Evolutionary conservation across 1,140 invertebrate species (phyloP), one percentile per base, ranked within the genome.

Genomic region (Cyrtorhinus lividipennis): DNA sequence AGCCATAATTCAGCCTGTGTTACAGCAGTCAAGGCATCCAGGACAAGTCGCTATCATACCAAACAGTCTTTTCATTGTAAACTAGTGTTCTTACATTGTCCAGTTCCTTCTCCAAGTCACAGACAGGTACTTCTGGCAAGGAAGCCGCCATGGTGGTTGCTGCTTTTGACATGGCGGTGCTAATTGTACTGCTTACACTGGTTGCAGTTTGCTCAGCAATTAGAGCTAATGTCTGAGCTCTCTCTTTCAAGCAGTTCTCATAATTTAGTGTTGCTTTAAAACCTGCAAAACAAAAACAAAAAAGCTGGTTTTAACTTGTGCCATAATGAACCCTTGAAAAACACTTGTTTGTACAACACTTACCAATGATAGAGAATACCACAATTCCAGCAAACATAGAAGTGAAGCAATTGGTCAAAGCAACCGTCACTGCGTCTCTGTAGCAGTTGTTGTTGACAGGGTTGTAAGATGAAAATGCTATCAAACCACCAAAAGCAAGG

Each of bases 301-400:
- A n/a, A n/a, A n/a, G n/a, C n/a, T n/a, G 38, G n/a, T 45, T n/a
- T 45, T 10, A 45, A 45, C n/a, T n/a, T n/a, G 10, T n/a, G n/a
- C n/a, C 38, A 45, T 45, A 45, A 45, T 45, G 38, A 45, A 10
- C 38, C 10, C 38, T 10, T 45, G n/a, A 45, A n/a, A n/a, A n/a
- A n/a, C n/a, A n/a, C n/a, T n/a, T n/a, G n/a, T n/a, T n/a, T n/a
- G n/a, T n/a, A n/a, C 8, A 24, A 59, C 13, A 12, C 30, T 64
- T 57, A 82, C 95, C 96, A 62, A 99, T 91, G 18, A 98, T 90
- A 0, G 93, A 93, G 72, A 99, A 99, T 13, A 98, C 93, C 1
- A 98, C 95, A 62, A 98, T 90, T 0, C 94, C 95, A 61, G 95
- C 95, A 72, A 98, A 98, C 83, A 99, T 87, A 10, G 94, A 97